phyloP scores from a whole-genome alignment of 2,113 vertebrate species.

The Chaetodon trifascialis region DNA sequence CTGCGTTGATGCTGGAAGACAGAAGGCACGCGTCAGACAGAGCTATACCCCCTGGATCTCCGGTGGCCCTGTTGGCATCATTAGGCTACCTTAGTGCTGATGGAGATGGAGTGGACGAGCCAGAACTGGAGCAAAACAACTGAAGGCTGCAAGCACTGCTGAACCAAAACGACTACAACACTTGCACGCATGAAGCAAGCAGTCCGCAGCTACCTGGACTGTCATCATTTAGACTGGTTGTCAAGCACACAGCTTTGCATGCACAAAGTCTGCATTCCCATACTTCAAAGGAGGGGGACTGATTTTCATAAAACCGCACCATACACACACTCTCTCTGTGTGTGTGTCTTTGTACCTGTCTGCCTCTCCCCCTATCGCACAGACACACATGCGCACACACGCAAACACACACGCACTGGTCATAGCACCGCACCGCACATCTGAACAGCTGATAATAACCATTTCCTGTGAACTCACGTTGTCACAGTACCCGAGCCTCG shows the following conservation, averaged over 20 bases:
- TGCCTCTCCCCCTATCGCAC: constrained; percentile 4
- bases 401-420: constrained; percentile 31
- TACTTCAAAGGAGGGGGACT: constrained; percentile 51
- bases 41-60: constrained; percentile 63
- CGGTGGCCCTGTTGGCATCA: constrained; percentile 68
- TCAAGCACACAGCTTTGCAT: constrained; percentile 16
- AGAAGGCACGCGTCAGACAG: constrained; percentile 55
- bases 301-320: constrained; percentile 54
- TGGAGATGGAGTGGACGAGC: constrained; percentile 72
- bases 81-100: constrained; percentile 62
- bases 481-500: constrained; percentile 48
- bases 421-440: constrained; percentile 34
- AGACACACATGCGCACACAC: constrained; percentile 6
- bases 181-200: constrained; percentile 32
- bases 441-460: constrained; percentile 73
- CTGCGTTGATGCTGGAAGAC: constrained; percentile 54
- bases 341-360: neutral
- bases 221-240: constrained; percentile 21
- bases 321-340: neutral
- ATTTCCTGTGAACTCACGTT: constrained; percentile 68
- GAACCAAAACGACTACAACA: constrained; percentile 17
- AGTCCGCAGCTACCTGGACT: constrained; percentile 8
- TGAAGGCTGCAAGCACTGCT: constrained; percentile 56
- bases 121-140: constrained; percentile 68
- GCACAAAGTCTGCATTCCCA: constrained; percentile 55